A percentile compares a stretch with the other conserved stretches of the same genome.
phyloP scores from a whole-genome alignment of 2,113 vertebrate species.

The Zosterops japonicus region DNA sequence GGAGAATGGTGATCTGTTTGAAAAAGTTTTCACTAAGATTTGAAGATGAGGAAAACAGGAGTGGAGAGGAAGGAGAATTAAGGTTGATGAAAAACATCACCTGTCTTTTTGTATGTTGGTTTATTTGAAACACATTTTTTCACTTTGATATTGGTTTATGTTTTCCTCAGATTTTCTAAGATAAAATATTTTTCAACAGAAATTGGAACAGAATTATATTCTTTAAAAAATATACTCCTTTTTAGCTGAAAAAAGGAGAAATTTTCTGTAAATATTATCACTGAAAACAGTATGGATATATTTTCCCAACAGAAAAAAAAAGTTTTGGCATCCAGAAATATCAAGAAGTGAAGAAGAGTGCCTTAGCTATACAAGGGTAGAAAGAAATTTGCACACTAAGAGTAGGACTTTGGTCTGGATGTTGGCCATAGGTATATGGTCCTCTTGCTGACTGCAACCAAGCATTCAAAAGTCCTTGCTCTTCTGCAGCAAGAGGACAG shows the following conservation, averaged over 20 bases:
- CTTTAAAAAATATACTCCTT: neutral
- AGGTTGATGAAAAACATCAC: neutral
- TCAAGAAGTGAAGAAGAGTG: neutral
- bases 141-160: neutral
- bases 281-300: neutral
- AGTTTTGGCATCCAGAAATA: neutral
- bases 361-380: neutral
- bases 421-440: neutral
- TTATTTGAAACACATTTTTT: neutral
- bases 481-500: neutral
- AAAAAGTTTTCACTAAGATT: neutral
- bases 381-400: neutral
- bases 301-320: neutral
- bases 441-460: neutral
- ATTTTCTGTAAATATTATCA: neutral
- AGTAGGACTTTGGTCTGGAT: neutral
- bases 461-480: neutral
- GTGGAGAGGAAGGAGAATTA: neutral
- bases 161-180: neutral
- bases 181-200: conserved; percentile 17
- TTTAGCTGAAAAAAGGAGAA: neutral
- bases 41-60: neutral
- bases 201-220: neutral
- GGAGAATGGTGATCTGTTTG: neutral
- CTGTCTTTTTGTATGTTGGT: neutral